A percentile compares a stretch with the other conserved stretches of the same genome.
These are phyloP conservation scores for Trichogramma evanescens DNA, from an alignment of 2,888 invertebrate genomes.

Conservation along the genomic window DNA sequence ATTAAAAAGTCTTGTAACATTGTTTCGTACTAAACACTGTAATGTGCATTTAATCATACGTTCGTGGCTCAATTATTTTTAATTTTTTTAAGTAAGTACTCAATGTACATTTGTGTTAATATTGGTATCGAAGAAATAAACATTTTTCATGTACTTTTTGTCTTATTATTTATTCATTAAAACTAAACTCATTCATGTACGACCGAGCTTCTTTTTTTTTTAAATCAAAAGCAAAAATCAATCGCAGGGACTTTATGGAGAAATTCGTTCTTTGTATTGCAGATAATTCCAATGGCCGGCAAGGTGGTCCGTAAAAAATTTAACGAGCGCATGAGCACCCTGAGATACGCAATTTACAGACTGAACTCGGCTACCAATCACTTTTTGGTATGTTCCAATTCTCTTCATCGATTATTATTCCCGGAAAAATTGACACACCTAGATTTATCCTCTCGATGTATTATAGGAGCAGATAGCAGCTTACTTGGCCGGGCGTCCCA, in stretches of 20 bases:
- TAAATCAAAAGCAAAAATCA: neutral
- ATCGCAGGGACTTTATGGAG: neutral
- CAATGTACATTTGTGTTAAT: neutral
- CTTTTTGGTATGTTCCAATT: constrained; percentile 34
- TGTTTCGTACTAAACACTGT: too few species aligned
- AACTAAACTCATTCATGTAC: neutral
- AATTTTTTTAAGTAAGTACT: constrained; percentile 2
- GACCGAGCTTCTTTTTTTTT: neutral
- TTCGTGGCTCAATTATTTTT: constrained; percentile 1
- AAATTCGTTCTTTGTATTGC: constrained; percentile 8
- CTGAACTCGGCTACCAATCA: constrained; percentile 35
- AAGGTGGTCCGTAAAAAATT: constrained; percentile 27
- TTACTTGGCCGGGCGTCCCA: constrained; percentile 62
- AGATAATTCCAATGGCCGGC: constrained; percentile 35
- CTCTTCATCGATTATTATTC: neutral
- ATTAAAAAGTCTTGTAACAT: too few species aligned
- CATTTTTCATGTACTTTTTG: constrained; percentile 9
- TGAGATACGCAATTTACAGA: constrained; percentile 32
- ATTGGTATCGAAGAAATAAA: constrained; percentile 1
- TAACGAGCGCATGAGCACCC: constrained; percentile 30
- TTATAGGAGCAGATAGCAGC: constrained; percentile 58
- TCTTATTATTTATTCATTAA: constrained; percentile 12
- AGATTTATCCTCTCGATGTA: neutral
- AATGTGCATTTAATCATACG: too few species aligned
- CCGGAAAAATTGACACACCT: neutral